Base-by-base conservation (phyloP, 2,113 vertebrate species). In the Cheirogaleus medius region DNA sequence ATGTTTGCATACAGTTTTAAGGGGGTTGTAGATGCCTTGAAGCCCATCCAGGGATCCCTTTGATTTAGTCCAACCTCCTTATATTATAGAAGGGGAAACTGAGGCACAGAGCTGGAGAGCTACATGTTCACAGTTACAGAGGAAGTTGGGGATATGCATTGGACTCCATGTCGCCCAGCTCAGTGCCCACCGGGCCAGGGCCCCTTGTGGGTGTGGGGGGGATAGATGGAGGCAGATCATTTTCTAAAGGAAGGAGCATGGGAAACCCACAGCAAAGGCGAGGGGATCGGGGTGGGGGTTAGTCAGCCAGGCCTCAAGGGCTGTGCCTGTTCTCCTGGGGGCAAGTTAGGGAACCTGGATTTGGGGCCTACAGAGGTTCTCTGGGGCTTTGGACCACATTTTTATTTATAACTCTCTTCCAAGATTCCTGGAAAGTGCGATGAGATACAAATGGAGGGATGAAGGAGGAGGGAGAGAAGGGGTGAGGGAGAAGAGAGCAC, bases 371-470 rank as follows among this genome's bases (percentile, higher is more conserved):
- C 39, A 32, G 23, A n/a, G 13, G 0, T 81, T 42, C 78, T 86
- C 21, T 63, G 56, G 32, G 82, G 27, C 77, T 54, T n/a, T 82
- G 25, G 9, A 47, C 14, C 29, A 73, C 20, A 34, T 39, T 87
- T 87, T 90, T 58, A 52, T 81, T 85, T 63, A 23, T 78, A 81
- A 97, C 90, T 90, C 34, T 39, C 66, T 68, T 85, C 69, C 87
- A 94, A 66, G 77, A 88, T 91, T 80, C 29, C 83, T 91, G 39
- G 93, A 71, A 83, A 89, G 64, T 29, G 23, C 25, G 37, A 23
- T 44, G 87, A 87, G 54, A 91, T 47, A 42, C 63, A 60, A 96
- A 52, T 5, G 4, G n/a, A 11, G 4, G 14, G 14, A 2, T 82
- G 18, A 3, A 69, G 60, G 3, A 80, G 44, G 18, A 81, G n/a